A percentile compares a stretch with the other conserved stretches of the same genome.
These are phyloP conservation scores for Lepidurus couesii DNA, from an alignment of 1,140 invertebrate genomes.

Conservation along the genomic window DNA sequence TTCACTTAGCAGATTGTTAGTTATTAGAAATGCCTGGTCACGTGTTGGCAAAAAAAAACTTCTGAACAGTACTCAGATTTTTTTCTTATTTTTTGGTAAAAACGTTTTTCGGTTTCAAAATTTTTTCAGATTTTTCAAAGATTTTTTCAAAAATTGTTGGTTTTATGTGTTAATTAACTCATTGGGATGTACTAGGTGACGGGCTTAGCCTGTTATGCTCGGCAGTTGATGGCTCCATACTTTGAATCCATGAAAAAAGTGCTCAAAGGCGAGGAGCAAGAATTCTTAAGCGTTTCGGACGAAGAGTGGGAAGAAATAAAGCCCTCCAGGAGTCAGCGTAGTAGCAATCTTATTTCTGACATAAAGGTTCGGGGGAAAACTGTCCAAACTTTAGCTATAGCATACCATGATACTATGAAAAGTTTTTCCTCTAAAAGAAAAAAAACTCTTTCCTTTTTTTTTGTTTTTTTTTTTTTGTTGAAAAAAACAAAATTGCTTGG, in stretches of 20 bases:
- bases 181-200: slow-evolving; percentile 30
- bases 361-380: slow-evolving; percentile 48
- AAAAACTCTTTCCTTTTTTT: neutral
- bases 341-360: slow-evolving; percentile 54
- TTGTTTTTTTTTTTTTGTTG: neutral
- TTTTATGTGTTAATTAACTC: too few species aligned
- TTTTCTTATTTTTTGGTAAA: too few species aligned
- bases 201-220: slow-evolving; percentile 55
- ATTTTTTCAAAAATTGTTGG: too few species aligned
- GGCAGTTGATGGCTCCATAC: slow-evolving; percentile 58
- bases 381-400: too few species aligned
- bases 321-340: slow-evolving; percentile 58
- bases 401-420: too few species aligned
- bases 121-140: too few species aligned
- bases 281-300: slow-evolving; percentile 64
- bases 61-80: too few species aligned
- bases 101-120: too few species aligned
- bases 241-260: slow-evolving; percentile 58
- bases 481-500: slow-evolving; percentile 23
- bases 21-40: too few species aligned
- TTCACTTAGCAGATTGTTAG: too few species aligned
- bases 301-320: slow-evolving; percentile 73
- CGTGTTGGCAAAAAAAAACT: too few species aligned
- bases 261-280: slow-evolving; percentile 58
- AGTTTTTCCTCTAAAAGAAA: neutral